These are phyloP conservation scores for Drosophila orena DNA, from an alignment of 1,140 invertebrate species.

Conservation along the genomic window DNA sequence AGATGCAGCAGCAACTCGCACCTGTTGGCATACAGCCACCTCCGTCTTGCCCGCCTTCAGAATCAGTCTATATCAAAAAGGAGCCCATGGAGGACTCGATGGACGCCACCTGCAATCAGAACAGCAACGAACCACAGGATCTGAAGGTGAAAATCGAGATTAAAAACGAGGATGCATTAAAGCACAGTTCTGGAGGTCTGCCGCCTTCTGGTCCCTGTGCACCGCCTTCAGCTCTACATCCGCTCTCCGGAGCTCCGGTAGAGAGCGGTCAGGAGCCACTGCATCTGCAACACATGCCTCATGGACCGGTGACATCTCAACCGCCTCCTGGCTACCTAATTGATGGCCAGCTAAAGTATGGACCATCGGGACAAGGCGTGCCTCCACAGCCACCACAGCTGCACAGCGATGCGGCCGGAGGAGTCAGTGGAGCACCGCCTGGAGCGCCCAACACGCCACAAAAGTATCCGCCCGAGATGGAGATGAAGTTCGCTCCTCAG, in stretches of 20 bases:
- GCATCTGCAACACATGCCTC: slow-evolving; percentile 61
- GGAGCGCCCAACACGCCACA: slow-evolving; percentile 53
- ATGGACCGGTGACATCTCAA: slow-evolving; percentile 49
- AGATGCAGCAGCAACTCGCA: slow-evolving; percentile 65
- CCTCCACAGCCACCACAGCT: slow-evolving; percentile 71
- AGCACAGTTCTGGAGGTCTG: slow-evolving; percentile 53
- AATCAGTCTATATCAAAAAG: slow-evolving; percentile 83
- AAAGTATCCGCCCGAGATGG: slow-evolving; percentile 79
- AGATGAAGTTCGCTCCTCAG: slow-evolving; percentile 77
- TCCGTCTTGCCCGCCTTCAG: slow-evolving; percentile 45
- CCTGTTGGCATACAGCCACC: slow-evolving; percentile 45
- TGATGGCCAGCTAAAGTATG: slow-evolving; percentile 77
- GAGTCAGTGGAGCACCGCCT: slow-evolving; percentile 9
- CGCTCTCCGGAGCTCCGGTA: slow-evolving; percentile 24
- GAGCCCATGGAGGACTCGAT: slow-evolving; percentile 84
- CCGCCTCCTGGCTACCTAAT: slow-evolving; percentile 72
- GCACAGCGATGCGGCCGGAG: slow-evolving; percentile 61
- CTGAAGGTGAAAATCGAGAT: slow-evolving; percentile 84
- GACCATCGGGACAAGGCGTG: slow-evolving; percentile 46
- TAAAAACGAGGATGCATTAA: slow-evolving; percentile 74
- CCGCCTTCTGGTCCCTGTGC: slow-evolving; percentile 33
- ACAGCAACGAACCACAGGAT: slow-evolving; percentile 84
- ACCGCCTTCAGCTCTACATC: slow-evolving; percentile 46
- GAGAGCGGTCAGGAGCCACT: slow-evolving; percentile 52
- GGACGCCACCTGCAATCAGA: slow-evolving; percentile 83